Evolutionary conservation across 2,113 vertebrate genomes (phyloP), one percentile per base, ranked within the genome.

Genomic region (Podiceps cristatus): DNA sequence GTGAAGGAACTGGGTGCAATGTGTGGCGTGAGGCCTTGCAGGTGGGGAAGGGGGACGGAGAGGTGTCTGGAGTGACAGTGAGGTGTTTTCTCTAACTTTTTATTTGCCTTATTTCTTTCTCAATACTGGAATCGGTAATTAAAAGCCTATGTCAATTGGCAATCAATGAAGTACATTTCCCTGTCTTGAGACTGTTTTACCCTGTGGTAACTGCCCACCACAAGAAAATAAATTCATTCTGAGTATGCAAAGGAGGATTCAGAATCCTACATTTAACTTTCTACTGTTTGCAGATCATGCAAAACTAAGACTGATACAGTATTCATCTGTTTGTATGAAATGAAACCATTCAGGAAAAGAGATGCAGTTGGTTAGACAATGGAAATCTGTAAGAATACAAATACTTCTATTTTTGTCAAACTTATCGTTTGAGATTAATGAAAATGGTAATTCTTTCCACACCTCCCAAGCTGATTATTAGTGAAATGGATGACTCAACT

Each of bases 1-100:
- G 10, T 1, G 2, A 85, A 74, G 60, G 14, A 50, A 56, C 14
- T 1, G 4, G 55, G n/a, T 9, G 16, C 5, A 22, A 63, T 0
- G 0, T 10, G 37, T 31, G 45, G 47, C 1, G 0, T 40, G n/a
- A 92, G 25, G 53, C 37, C 17, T 0, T 23, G n/a, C 75, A 79
- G 49, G 44, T 50, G 18, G 91, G 58, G 17, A 68, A 55, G 13
- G 7, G 8, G 7, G 5, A 80, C 63, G 23, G 6, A 82, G 7
- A 53, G 16, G 29, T 47, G 12, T 49, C n/a, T 28, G 45, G 27
- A 40, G 28, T 33, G 25, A 74, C 74, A 25, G 33, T 28, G 27
- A 64, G 18, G 22, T 53, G 9, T 40, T 72, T 64, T 82, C 42
- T 37, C 68, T 29, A 59, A 79, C 2, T 44, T 53, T 59, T 59